Base-by-base conservation (phyloP, 1,140 invertebrate genomes). In the Drosophila chauvacae region DNA sequence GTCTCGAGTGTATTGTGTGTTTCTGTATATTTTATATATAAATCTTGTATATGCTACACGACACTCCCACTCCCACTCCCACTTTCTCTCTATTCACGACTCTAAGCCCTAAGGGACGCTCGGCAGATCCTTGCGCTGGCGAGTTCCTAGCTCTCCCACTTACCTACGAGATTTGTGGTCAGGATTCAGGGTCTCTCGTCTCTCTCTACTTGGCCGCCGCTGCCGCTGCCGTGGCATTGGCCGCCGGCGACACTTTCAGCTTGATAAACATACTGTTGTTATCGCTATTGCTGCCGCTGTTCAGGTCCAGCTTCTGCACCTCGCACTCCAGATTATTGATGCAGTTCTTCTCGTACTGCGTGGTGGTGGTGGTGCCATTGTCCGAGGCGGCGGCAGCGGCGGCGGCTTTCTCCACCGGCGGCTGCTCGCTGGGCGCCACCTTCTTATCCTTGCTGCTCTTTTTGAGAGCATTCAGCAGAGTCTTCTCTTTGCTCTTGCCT, bases 401-500 rank as follows among this genome's bases (percentile, higher is more conserved):
- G 41, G 48, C 63, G 13, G 61, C 56, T 18, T 75, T 66, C 26
- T 84, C 79, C 20, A 26, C 53, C 11, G 72, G n/a, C 30, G 80
- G 55, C 53, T 91, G 85, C 39, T 92, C 84, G 59, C 74, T 86
- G 42, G 84, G 87, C 45, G 86, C 85, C 69, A 85, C 84, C 63
- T 92, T 92, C 68, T 92, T 92, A 3, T 92, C 91, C 61, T 92
- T 92, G 64, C 80, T 92, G 66, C 80, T 91, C 69, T 92, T 92
- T 51, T 92, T 92, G 1, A 92, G 77, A 1, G 91, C 90, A 80
- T 91, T 91, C 4, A 92, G 77, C 28, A 92, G 63, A n/a, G 90
- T 92, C 53, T 92, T 92, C 60, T 92, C 88, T 78, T 92, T 92
- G 68, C 84, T 80, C 42, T 92, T 91, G 47, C 75, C 68, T 58